A percentile compares a stretch with the other conserved stretches of the same genome.
phyloP scores from a whole-genome alignment of 1,140 invertebrate genomes.

The Lineus longissimus region DNA sequence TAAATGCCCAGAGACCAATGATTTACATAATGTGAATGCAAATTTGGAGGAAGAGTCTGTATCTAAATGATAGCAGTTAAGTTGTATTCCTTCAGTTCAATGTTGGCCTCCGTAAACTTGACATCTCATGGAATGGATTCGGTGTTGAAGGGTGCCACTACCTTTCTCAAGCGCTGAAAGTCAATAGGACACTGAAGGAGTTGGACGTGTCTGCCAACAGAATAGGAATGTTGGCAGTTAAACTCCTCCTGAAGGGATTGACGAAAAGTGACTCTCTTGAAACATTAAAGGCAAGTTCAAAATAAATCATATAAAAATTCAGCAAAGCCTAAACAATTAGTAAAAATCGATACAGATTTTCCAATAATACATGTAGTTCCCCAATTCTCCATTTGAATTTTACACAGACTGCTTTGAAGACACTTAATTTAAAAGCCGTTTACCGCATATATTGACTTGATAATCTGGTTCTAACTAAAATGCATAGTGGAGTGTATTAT shows the following conservation, averaged over 20 bases:
- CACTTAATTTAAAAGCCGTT: no score
- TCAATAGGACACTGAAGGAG: conserved; percentile 29
- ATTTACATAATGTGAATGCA: background rate
- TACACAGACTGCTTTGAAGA: no score
- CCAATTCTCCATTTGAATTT: background rate
- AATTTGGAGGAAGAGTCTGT: background rate
- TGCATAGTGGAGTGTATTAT: no score
- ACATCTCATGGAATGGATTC: conserved; percentile 46
- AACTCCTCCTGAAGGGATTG: conserved; percentile 37
- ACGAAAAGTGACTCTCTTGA: conserved; percentile 32
- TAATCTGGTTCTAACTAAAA: no score
- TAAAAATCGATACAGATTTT: background rate
- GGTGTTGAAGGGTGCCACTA: conserved; percentile 42
- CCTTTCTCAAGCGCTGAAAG: conserved; percentile 26
- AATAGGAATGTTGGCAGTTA: conserved; percentile 35
- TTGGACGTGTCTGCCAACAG: conserved; percentile 41
- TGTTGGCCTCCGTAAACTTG: conserved; percentile 24
- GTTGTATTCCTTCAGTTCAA: conserved; percentile 25
- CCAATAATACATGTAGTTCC: background rate
- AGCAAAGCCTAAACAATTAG: background rate
- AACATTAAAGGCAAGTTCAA: conserved; percentile 26
- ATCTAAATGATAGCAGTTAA: background rate
- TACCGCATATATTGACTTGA: no score
- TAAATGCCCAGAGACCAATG: background rate
- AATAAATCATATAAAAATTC: no score